Conservation (phyloP, 2,113 vertebrate species). For the Agapornis roseicollis region DNA sequence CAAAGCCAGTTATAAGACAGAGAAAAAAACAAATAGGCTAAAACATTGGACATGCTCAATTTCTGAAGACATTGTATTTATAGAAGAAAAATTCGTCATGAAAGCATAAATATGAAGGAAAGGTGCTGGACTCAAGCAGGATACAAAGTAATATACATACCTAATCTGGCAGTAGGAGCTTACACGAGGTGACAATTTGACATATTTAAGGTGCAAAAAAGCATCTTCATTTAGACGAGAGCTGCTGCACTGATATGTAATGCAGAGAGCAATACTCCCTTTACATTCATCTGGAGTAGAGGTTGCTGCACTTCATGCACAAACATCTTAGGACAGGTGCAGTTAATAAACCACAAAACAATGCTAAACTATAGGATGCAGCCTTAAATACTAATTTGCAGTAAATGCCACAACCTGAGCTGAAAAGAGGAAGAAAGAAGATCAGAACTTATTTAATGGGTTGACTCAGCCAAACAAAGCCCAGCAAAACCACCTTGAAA, state of each 20-base stretch:
- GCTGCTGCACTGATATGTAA: fast-evolving
- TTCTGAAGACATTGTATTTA: not conserved
- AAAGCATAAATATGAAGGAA: not conserved
- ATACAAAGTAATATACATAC: not conserved
- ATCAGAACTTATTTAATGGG: not conserved
- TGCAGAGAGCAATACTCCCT: not conserved
- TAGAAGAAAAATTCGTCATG: not conserved
- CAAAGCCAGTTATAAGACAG: not conserved
- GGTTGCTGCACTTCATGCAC: not conserved
- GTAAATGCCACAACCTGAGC: not conserved
- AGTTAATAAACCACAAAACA: not conserved
- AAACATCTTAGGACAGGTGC: not conserved
- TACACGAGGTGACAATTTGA: not conserved
- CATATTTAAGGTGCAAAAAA: not conserved
- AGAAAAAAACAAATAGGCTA: not conserved
- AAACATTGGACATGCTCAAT: not conserved
- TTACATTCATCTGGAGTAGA: not conserved
- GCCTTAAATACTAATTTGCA: not conserved
- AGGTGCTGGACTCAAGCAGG: not conserved
- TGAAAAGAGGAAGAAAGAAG: not conserved
- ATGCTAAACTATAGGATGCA: not conserved
- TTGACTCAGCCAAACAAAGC: not conserved
- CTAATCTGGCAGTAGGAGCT: not conserved
- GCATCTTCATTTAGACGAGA: not conserved
- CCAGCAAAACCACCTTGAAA: not conserved